These are phyloP conservation scores for Drosophila pegasa DNA, from an alignment of 2,888 invertebrate genomes.

Conservation along the genomic window DNA sequence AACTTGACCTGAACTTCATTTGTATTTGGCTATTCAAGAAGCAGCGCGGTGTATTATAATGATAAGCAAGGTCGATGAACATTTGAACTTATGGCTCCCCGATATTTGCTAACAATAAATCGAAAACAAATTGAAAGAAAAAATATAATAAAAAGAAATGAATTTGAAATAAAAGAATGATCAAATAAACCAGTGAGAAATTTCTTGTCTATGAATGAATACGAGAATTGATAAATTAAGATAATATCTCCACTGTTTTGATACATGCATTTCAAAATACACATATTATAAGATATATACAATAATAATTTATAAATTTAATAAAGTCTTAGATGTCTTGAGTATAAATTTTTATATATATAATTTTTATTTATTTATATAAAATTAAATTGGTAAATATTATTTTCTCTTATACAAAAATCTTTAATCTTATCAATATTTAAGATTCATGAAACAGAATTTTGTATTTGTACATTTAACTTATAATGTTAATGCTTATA, in stretches of 20 bases:
- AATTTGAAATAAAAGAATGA: neutral
- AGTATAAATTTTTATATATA: no score
- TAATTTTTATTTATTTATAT: no score
- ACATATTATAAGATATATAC: no score
- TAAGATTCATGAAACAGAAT: neutral
- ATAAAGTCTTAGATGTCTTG: no score
- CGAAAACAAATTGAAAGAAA: neutral
- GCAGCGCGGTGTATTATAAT: slow-evolving; percentile 53
- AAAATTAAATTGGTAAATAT: no score
- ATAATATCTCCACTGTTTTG: no score
- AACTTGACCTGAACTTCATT: slow-evolving; percentile 59
- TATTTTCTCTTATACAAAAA: neutral
- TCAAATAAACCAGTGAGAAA: neutral
- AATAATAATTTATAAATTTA: no score
- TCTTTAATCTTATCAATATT: neutral
- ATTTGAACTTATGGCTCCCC: slow-evolving; percentile 20
- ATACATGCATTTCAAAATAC: no score
- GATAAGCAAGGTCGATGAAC: slow-evolving; percentile 46
- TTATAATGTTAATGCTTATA: neutral
- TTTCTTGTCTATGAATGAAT: neutral
- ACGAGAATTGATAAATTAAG: no score
- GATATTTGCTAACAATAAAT: slow-evolving; percentile 11
- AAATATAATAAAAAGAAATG: neutral
- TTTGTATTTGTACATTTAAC: no score
- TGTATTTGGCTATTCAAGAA: slow-evolving; percentile 28